A percentile compares a stretch with the other conserved stretches of the same genome.
Evolutionary conservation across 2,797 vertebrate genomes (phyloP).

Genomic region (Alexandromys oeconomus): DNA sequence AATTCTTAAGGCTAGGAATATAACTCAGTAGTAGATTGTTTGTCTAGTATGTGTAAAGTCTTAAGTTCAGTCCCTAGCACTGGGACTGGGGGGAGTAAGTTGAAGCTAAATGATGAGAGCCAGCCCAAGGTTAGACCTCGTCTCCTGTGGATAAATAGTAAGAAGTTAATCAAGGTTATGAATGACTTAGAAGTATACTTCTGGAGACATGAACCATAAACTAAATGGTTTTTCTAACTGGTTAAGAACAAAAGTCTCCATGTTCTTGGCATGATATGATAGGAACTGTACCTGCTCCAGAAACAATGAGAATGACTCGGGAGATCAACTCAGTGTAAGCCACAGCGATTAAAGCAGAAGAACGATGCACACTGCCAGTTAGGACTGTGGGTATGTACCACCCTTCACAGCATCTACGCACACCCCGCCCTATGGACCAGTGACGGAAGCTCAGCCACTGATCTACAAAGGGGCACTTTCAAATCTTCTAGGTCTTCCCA

Average conservation of each 20-base stretch:
- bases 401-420: neutral
- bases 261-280: neutral
- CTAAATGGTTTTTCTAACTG: neutral
- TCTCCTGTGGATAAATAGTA: neutral
- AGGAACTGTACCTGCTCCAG: neutral
- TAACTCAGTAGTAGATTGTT: neutral
- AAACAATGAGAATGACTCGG: neutral
- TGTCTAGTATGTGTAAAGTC: neutral
- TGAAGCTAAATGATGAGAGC: neutral
- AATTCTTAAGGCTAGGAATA: too few relatives aligned
- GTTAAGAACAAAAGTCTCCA: neutral
- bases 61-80: neutral
- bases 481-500: neutral
- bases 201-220: neutral
- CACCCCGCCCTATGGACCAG: neutral
- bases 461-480: neutral
- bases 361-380: accelerated
- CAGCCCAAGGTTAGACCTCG: neutral
- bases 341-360: neutral
- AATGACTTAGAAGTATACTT: neutral
- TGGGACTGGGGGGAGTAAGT: neutral
- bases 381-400: neutral
- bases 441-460: neutral
- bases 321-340: neutral
- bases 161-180: neutral